These are phyloP conservation scores for Syngnathus acus DNA, from an alignment of 2,797 vertebrate species.

Conservation along the genomic window DNA sequence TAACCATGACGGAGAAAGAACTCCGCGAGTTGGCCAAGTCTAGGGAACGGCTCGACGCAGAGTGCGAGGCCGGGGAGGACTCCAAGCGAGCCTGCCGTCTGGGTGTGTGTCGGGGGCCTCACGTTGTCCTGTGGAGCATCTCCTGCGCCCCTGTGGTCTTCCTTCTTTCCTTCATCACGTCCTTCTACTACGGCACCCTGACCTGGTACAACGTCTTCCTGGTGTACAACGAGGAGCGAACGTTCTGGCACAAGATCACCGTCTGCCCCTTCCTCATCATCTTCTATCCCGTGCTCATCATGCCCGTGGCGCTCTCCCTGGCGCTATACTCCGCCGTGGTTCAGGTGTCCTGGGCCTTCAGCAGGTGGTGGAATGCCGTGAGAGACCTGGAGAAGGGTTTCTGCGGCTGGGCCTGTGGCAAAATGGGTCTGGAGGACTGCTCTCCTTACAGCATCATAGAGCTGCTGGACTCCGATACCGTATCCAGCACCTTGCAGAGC, in stretches of 20 bases:
- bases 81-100: slow-evolving; percentile 72
- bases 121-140: slow-evolving; percentile 89
- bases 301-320: slow-evolving; percentile 83
- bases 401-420: slow-evolving; percentile 95
- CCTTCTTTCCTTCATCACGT: slow-evolving; percentile 88
- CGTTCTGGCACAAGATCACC: slow-evolving; percentile 98
- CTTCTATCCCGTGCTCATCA: slow-evolving; percentile 94
- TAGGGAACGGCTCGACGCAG: slow-evolving; percentile 73
- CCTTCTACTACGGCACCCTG: slow-evolving; percentile 97
- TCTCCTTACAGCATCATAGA: slow-evolving; percentile 96
- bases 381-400: slow-evolving; percentile 97
- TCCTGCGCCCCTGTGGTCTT: slow-evolving; percentile 87
- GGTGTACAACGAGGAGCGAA: slow-evolving; percentile 97
- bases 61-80: slow-evolving; percentile 61
- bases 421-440: slow-evolving; percentile 92
- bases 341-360: slow-evolving; percentile 93
- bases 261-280: slow-evolving; percentile 95
- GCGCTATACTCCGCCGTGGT: slow-evolving; percentile 85
- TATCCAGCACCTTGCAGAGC: slow-evolving; percentile 85
- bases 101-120: slow-evolving; percentile 82
- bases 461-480: slow-evolving; percentile 90
- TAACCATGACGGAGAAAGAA: slow-evolving; percentile 89
- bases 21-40: slow-evolving; percentile 86
- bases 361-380: slow-evolving; percentile 88
- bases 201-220: slow-evolving; percentile 99